Base-by-base conservation (phyloP, 2,888 invertebrate genomes). In the Sarcophaga caerulescens region DNA sequence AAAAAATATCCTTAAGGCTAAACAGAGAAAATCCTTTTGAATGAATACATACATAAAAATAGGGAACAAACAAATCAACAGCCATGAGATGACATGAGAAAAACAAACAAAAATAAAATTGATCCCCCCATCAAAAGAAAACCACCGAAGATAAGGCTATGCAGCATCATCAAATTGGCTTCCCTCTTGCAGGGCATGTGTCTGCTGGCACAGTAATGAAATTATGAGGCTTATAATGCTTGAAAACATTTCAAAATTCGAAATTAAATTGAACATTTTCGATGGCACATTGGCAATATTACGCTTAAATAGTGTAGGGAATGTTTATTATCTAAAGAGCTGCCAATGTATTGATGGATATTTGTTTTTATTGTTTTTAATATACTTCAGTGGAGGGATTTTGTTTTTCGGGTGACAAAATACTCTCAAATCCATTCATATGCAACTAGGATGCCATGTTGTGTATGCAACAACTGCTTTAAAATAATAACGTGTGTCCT, bases 221-320 rank as follows among this genome's bases (percentile, higher is more conserved):
- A 65, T 76, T 70, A 82, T 76, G 14, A 77, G 77, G 77, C 82
- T 82, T 82, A 82, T 77, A 76, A 71, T 21, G 70, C 65, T 82
- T 60, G 35, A 25, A 25, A 66, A 52, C 12, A 74, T 68, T 62
- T 21, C 10, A 6, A 23, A 10, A 17, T 66, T 45, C 1, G 8
- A 44, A 44, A 45, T 52, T 52, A 5, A 52, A 52, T 52, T 52
- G 17, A 11, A 69, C 8, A 44, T 23, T 47, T 45, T 66, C 47
- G 73, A 45, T n/a, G 8, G 5, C 25, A 19, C 14, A 17, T 47
- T 63, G 11, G 47, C 17, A 3, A 60, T 45, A n/a, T 59, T 19
- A 60, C 3, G n/a, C 35, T 11, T 44, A 70, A 10, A 79, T 25
- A 19, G 44, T 21, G 0, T 12, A 19, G 17, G 19, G 65, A 66